A percentile compares a stretch with the other conserved stretches of the same genome.
phyloP scores from a whole-genome alignment of 2,888 invertebrate genomes.

The Hydropsyche betteni region DNA sequence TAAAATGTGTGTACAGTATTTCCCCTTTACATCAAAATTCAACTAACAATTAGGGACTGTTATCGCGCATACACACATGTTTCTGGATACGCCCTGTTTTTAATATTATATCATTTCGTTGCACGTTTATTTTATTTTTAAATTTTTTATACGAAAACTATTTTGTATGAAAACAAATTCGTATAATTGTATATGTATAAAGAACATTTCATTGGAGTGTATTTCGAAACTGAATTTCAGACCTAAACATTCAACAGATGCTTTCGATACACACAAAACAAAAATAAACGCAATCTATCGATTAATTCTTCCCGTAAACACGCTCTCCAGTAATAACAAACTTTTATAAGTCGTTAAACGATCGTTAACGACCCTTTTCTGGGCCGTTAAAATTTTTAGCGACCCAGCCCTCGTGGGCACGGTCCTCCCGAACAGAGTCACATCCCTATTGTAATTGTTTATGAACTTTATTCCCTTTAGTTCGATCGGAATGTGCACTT shows the following conservation, averaged over 20 bases:
- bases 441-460: constrained; percentile 6
- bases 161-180: not conserved
- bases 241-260: constrained; percentile 10
- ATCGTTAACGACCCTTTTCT: not conserved
- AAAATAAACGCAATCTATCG: not conserved
- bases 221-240: not conserved
- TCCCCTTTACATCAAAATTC: constrained; percentile 15
- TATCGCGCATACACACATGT: not conserved
- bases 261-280: not conserved
- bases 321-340: constrained; percentile 7
- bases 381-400: constrained; percentile 8
- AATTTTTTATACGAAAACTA: constrained; percentile 2
- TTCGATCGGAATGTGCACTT: constrained; percentile 25
- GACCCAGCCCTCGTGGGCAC: constrained; percentile 1
- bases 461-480: not conserved
- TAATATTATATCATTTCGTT: not conserved
- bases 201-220: not conserved
- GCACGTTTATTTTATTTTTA: not conserved
- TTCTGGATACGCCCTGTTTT: constrained; percentile 14
- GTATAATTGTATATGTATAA: not conserved
- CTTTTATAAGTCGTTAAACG: constrained; percentile 17
- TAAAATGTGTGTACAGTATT: not conserved
- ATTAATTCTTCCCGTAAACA: not conserved
- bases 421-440: not conserved
- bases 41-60: constrained; percentile 21